Evolutionary conservation across 2,888 invertebrate genomes (phyloP), one percentile per base, ranked within the genome.

Genomic region (Sarcophaga carnaria): DNA sequence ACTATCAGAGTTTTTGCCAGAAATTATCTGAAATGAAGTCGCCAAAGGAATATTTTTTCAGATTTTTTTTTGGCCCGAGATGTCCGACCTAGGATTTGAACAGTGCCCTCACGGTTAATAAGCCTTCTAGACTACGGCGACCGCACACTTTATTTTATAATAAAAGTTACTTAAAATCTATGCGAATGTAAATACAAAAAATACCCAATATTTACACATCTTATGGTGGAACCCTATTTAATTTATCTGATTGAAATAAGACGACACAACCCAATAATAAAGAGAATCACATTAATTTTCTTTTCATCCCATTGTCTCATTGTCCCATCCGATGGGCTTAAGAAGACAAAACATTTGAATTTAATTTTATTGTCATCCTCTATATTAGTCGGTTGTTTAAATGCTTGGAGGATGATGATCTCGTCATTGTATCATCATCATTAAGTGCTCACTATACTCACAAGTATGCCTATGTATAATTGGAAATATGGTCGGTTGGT

Each of bases 311-410:
- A 59, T 63, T 64, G 59, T 62, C 62, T 27, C 12, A 59, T 63
- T 64, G 59, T 62, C 54, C 54, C 70, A 76, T 76, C 66, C 49
- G 66, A 70, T 80, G 80, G 75, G 59, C 22, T 76, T 59, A 60
- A 84, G 22, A 71, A 66, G 64, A 72, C 59, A 78, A 67, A 78
- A 78, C 22, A 84, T 76, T 76, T 76, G 27, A 64, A 14, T 71
- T 84, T 70, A 83, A 83, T 78, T 71, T 84, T 37, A 76, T 76
- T 84, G 70, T 80, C 75, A 80, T 80, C 66, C 80, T 67, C 66
- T 54, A 74, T 60, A 77, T 47, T 71, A 54, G 20, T 54, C 17
- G 54, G 67, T 62, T 70, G 54, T 49, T 20, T 45, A 37, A 27
- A 37, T 37, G 71, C n/a, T 72, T 60, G 27, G 62, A 74, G 22